Evolutionary conservation across 2,797 vertebrate species (phyloP), one percentile per base, ranked within the genome.

Genomic region (Dicrostonyx torquatus): DNA sequence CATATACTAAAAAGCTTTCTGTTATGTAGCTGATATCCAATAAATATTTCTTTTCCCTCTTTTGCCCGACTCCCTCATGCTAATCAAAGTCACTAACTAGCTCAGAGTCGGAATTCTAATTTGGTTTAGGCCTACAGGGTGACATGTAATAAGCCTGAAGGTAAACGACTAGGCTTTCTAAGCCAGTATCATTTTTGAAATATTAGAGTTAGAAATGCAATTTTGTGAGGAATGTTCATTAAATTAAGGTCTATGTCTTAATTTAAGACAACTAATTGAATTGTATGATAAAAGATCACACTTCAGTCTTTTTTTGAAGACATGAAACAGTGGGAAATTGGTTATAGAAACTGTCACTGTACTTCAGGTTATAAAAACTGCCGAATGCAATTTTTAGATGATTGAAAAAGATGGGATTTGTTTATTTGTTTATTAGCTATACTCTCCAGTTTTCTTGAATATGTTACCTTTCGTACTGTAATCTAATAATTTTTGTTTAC

Each of bases 101-200:
- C 92, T 66, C 76, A 40, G 53, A 96, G 26, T 96, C 37, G 91
- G 77, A 89, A 92, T 91, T 91, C 58, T 95, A 94, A 96, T 96
- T 97, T 96, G 77, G 70, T 45, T 94, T 84, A 80, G 24, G 66
- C 91, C 84, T 93, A 77, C 6, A 37, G 89, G 64, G 72, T 73
- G 48, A 79, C 37, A 40, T n/a, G 62, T 82, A 75, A 93, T 89
- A 68, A 80, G 94, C 92, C 96, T 94, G 66, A 90, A 96, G 92
- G 92, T 91, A 97, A 97, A 95, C 66, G 88, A 89, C 95, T 91
- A 45, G 55, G 89, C 50, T 70, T 93, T 58, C 68, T 24, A 60
- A 55, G 24, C 34, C 86, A 79, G 40, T 22, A 87, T 84, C 40
- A 64, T 62, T 95, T 60, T 77, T 87, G 83, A 90, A 70, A 26